Conservation (phyloP, 2,888 invertebrate genomes). For the Drosophila robusta region DNA sequence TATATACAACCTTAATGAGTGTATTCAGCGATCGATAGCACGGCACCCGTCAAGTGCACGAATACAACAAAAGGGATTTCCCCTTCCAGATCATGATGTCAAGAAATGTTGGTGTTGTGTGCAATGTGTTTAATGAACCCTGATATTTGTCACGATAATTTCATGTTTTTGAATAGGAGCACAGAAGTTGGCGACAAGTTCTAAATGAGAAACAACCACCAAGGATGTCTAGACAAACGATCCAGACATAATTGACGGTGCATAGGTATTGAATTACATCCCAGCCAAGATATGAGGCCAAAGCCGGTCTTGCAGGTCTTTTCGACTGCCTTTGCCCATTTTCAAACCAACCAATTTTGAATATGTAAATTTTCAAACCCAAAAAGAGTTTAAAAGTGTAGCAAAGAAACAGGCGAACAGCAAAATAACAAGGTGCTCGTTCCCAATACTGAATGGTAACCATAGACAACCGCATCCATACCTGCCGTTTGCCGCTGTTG, state of each 20-base stretch:
- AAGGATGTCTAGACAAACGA: conserved; percentile 1
- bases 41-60: too few relatives aligned
- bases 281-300: conserved; percentile 5
- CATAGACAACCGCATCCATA: not conserved
- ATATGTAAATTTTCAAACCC: conserved; percentile 11
- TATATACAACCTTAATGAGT: conserved; percentile 1
- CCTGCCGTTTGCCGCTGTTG: conserved; percentile 45
- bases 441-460: not conserved
- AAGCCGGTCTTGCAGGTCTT: conserved; percentile 2
- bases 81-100: not conserved
- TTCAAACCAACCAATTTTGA: conserved; percentile 51
- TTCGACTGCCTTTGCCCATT: conserved; percentile 56
- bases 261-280: conserved; percentile 40
- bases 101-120: not conserved
- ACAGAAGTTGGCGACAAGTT: conserved; percentile 24
- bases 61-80: too few relatives aligned
- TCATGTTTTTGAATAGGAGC: conserved; percentile 66
- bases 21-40: not conserved
- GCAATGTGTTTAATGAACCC: conserved; percentile 33
- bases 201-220: conserved; percentile 8
- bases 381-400: conserved; percentile 54
- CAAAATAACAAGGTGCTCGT: not conserved
- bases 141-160: conserved; percentile 75
- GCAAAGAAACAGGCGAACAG: conserved; percentile 57
- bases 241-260: conserved; percentile 22